Base-by-base conservation (phyloP, 2,888 invertebrate genomes). In the Frankliniella fusca region DNA sequence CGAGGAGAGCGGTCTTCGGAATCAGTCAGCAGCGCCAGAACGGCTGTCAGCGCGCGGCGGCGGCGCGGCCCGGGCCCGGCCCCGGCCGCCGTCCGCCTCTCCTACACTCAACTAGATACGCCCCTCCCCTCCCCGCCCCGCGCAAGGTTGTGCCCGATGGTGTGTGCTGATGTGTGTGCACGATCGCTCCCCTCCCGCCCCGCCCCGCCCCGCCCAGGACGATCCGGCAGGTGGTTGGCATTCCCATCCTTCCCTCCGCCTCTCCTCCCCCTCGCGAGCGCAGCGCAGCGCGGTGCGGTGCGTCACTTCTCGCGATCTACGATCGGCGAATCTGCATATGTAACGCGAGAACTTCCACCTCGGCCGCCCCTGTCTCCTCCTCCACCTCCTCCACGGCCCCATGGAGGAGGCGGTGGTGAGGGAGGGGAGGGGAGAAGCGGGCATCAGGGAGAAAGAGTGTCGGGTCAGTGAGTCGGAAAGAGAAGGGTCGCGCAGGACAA, bases 291-390 rank as follows among this genome's bases (percentile, higher is more conserved):
- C 38, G n/a, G 61, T 9, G 54, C 54, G 18, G 61, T 18, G 70
- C 27, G 23, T 76, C 70, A 27, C 70, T 76, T 76, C 70, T 76
- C 27, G 70, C 70, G 70, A 76, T 76, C 70, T 27, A 12, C 70
- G 70, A 76, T 27, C 70, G 23, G 70, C 70, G 27, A 23, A 76
- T 76, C 70, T 76, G 70, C 70, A 76, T 76, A 76, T 76, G 70
- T 76, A 76, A 76, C 70, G 70, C 70, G 70, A 76, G 70, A 27
- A 76, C 23, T 23, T 54, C 54, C 54, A 54, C 38, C 38, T 38
- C 38, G 38, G 38, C 5, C 38, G 38, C 38, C 5, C 38, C 38
- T n/a, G n/a, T n/a, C n/a, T n/a, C n/a, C 38, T 38, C 38, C 38
- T 5, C 3, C 38, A 38, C 38, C 38, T 38, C 38, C 38, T 5